Evolutionary conservation across 2,797 vertebrate species (phyloP).

Genomic region (Garrulus glandarius): DNA sequence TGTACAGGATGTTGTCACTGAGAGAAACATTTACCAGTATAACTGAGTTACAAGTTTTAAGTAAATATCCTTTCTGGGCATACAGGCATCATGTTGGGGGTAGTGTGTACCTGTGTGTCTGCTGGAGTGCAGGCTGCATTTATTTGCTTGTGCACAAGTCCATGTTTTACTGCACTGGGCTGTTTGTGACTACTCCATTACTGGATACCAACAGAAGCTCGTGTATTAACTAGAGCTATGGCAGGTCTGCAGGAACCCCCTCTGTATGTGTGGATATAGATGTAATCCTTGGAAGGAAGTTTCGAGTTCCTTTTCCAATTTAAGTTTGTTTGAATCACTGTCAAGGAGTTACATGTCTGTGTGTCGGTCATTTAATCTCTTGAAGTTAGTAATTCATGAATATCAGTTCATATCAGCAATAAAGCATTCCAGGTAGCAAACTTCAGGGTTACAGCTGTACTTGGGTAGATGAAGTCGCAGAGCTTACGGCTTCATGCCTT

Average conservation of each 20-base stretch:
- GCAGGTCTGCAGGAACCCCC: neutral
- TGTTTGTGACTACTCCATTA: neutral
- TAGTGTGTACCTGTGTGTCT: neutral
- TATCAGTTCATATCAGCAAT: conserved; percentile 17
- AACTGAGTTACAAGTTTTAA: neutral
- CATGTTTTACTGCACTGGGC: neutral
- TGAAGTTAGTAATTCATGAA: neutral
- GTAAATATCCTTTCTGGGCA: neutral
- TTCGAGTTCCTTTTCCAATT: neutral
- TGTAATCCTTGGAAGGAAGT: neutral
- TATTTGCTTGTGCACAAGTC: neutral
- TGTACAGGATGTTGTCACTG: neutral
- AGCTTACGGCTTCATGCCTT: neutral
- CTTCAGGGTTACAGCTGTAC: neutral
- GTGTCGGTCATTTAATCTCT: neutral
- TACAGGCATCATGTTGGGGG: neutral
- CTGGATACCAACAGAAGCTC: neutral
- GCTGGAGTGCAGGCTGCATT: neutral
- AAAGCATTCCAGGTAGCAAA: conserved; percentile 23
- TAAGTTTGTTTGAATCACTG: neutral
- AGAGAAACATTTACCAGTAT: neutral
- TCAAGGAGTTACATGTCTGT: neutral
- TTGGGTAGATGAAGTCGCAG: neutral
- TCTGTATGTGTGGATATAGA: neutral
- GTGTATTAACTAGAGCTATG: neutral